Evolutionary conservation across 2,888 invertebrate species (phyloP).

Genomic region (Acanthosepion esculentum): DNA sequence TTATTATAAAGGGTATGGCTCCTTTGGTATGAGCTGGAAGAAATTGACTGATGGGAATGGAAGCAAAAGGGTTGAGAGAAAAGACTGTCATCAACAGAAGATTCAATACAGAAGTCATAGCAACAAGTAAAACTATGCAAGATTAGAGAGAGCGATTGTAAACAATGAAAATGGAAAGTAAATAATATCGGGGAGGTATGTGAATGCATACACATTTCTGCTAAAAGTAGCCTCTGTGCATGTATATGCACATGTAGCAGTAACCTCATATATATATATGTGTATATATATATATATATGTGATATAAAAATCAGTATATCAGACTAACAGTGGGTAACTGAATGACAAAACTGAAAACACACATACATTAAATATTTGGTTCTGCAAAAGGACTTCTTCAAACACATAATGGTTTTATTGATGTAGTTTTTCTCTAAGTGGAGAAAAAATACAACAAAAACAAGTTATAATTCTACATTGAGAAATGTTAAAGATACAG

Average conservation of each 20-base stretch:
- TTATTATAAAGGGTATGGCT: neutral
- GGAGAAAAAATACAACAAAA: too few species aligned
- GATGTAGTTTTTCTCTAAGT: too few species aligned
- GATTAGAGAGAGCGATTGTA: neutral
- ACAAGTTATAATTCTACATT: too few species aligned
- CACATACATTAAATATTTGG: too few species aligned
- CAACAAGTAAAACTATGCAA: neutral
- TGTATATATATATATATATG: neutral
- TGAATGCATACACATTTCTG: neutral
- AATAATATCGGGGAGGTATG: neutral
- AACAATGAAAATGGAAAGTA: neutral
- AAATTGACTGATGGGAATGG: neutral
- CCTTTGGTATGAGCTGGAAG: neutral
- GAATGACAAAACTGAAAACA: too few species aligned
- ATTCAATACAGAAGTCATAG: neutral
- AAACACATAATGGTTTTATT: too few species aligned
- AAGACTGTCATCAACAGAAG: neutral
- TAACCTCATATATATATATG: too few species aligned
- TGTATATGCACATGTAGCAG: too few species aligned
- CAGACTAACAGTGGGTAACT: too few species aligned
- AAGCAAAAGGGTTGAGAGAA: neutral
- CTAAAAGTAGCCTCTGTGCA: neutral
- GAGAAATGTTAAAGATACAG: too few species aligned
- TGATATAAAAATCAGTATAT: neutral
- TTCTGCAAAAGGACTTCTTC: too few species aligned